These are phyloP conservation scores for Cladopsammia gracilis DNA, from an alignment of 64 coral and sea anemone genomes.

Conservation along the genomic window DNA sequence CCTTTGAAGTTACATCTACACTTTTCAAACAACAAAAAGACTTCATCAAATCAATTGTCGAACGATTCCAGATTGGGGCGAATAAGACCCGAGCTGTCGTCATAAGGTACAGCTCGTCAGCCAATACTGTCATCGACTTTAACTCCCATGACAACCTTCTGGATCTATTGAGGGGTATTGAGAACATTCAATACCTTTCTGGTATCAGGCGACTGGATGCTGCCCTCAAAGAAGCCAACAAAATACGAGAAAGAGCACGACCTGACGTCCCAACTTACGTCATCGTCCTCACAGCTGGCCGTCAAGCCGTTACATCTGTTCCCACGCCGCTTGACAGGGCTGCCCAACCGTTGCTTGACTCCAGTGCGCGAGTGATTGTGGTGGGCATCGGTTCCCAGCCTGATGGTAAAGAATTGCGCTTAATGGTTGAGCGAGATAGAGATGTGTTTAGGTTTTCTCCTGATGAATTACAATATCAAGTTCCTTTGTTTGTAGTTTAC, in stretches of 20 bases:
- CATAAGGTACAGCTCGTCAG: conserved; percentile 44
- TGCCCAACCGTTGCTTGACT: conserved; percentile 39
- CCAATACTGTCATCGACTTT: conserved; percentile 40
- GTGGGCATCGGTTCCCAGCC: conserved; percentile 55
- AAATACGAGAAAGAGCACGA: conserved; percentile 5
- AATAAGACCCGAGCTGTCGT: conserved; percentile 65
- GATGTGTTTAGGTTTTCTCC: conserved; percentile 40
- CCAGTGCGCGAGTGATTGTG: conserved; percentile 47
- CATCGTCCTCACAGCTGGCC: conserved; percentile 53
- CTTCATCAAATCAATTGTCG: conserved; percentile 70
- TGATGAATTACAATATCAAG: not conserved
- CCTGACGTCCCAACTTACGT: conserved; percentile 25
- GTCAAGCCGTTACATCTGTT: not conserved
- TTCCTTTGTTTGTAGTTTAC: conserved; percentile 16
- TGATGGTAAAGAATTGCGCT: conserved; percentile 2
- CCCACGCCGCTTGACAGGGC: conserved; percentile 34
- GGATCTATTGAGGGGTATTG: conserved; percentile 28
- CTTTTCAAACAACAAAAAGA: conserved; percentile 74
- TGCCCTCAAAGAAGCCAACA: conserved; percentile 48
- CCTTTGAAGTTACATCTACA: conserved; percentile 54
- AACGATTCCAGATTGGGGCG: conserved; percentile 55
- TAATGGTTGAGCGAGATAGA: conserved; percentile 3
- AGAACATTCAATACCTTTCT: conserved; percentile 30
- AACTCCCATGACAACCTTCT: conserved; percentile 14
- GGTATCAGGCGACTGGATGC: conserved; percentile 46